Evolutionary conservation across 2,888 invertebrate species (phyloP).

Genomic region (Germaria angustata): DNA sequence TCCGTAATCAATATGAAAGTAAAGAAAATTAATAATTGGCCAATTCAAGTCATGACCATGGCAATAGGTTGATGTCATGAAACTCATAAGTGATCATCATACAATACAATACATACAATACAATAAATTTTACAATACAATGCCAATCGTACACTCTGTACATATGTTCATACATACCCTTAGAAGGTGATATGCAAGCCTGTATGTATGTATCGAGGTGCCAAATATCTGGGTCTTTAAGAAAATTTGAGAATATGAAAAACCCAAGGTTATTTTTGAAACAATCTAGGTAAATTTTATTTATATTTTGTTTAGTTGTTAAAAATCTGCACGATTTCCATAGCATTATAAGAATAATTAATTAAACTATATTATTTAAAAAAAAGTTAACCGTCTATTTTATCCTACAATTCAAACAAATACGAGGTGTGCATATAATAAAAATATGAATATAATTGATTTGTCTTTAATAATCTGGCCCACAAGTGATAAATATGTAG

Average conservation of each 20-base stretch:
- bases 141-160: background rate
- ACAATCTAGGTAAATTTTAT: background rate
- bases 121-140: background rate
- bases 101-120: too few species aligned
- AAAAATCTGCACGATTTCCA: background rate
- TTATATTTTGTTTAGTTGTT: background rate
- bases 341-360: too few species aligned
- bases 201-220: too few species aligned
- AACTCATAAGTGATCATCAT: conserved; percentile 9
- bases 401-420: too few species aligned
- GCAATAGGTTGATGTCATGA: conserved; percentile 39
- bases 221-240: background rate
- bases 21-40: background rate
- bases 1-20: background rate
- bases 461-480: too few species aligned
- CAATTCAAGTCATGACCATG: background rate
- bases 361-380: too few species aligned
- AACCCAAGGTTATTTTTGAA: background rate
- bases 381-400: too few species aligned
- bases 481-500: background rate
- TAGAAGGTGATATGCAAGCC: too few species aligned
- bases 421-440: background rate
- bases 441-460: too few species aligned
- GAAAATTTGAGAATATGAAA: background rate
- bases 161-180: background rate